Evolutionary conservation across 2,888 invertebrate genomes (phyloP).

Genomic region (Himalopsyche japonica): DNA sequence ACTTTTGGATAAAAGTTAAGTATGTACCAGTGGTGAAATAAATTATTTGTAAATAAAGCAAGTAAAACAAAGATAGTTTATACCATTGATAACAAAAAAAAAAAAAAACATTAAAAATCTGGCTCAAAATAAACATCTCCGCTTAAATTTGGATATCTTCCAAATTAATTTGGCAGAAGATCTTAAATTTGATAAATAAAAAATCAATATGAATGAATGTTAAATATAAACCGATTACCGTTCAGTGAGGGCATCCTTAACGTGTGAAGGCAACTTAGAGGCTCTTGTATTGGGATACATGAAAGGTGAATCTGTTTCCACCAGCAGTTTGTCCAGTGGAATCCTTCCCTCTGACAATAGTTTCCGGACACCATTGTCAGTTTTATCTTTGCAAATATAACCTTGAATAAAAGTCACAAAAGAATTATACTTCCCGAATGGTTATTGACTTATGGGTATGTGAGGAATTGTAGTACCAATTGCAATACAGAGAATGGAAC

Average conservation of each 20-base stretch:
- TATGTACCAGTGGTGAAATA: no score
- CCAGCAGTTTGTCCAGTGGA: conserved; percentile 81
- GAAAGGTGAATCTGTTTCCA: conserved; percentile 94
- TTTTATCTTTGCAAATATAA: conserved; percentile 89
- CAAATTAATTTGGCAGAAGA: neutral
- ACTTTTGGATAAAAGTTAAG: no score
- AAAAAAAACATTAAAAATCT: neutral
- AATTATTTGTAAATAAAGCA: no score
- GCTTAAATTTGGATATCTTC: neutral
- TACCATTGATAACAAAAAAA: neutral
- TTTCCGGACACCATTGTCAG: conserved; percentile 85
- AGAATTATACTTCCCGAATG: no score
- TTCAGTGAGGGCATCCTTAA: conserved; percentile 85
- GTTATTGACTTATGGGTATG: no score
- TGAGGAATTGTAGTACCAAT: no score
- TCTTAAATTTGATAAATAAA: neutral
- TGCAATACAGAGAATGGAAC: no score
- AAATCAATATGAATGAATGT: neutral
- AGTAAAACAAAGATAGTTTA: neutral
- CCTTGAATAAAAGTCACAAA: conserved; percentile 52
- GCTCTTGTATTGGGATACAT: conserved; percentile 96
- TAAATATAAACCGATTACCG: conserved; percentile 54
- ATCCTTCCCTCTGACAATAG: conserved; percentile 78
- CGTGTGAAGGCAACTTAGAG: conserved; percentile 84
- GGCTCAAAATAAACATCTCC: neutral